phyloP scores from a whole-genome alignment of 2,888 invertebrate species.

The Parnassius orleans region DNA sequence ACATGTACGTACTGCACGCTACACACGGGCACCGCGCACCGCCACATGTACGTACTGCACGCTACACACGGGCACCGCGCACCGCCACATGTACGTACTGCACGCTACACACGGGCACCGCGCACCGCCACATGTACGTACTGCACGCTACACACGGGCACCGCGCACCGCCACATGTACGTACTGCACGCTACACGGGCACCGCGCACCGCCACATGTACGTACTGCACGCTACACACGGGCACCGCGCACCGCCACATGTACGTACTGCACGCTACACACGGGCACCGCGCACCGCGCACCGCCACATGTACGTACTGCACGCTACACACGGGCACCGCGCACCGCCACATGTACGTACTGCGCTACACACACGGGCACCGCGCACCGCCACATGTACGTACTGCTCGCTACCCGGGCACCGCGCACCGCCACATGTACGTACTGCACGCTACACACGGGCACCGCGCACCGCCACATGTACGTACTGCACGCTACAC shows the following conservation, averaged over 20 bases:
- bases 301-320: conserved; percentile 38
- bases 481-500: conserved; percentile 85
- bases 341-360: too few species aligned
- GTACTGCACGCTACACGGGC: too few species aligned
- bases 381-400: too few species aligned
- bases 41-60: conserved; percentile 97
- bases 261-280: too few species aligned
- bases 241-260: conserved; percentile 85
- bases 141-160: background rate
- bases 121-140: conserved; percentile 88
- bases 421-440: conserved; percentile 82
- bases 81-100: conserved; percentile 85
- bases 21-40: conserved; percentile 80
- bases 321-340: conserved; percentile 42
- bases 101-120: conserved; percentile 46
- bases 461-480: conserved; percentile 84
- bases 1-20: conserved; percentile 83
- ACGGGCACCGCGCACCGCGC: too few species aligned
- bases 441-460: conserved; percentile 48
- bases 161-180: too few species aligned
- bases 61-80: conserved; percentile 94
- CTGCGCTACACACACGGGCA: too few species aligned
- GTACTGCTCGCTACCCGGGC: conserved; percentile 45
- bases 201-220: too few species aligned
- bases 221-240: conserved; percentile 91